Base-by-base conservation (phyloP, 2,888 invertebrate genomes). In the Sepioteuthis lessoniana region DNA sequence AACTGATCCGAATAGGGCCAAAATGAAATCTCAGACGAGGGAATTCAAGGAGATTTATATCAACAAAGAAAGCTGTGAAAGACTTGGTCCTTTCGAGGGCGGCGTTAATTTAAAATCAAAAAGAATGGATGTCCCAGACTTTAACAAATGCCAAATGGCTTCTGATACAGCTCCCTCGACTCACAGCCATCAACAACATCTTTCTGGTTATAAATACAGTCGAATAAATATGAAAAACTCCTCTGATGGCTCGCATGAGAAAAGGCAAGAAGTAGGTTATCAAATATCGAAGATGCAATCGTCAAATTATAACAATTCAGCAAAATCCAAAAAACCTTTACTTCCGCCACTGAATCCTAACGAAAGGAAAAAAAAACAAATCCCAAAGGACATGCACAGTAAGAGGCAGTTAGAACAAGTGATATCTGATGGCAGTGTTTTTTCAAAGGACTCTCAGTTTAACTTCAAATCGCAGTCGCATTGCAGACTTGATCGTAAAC, bases 21-120 rank as follows among this genome's bases (percentile, higher is more conserved):
- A n/a, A 35, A 19, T 8, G n/a, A 92, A 47, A 92, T 47, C 92
- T 21, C 92, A 42, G n/a, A 47, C n/a, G 21, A 46, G 47, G 19
- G 92, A 92, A 42, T 92, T 42, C 46, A 92, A 92, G 21, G 92
- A 92, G 42, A 92, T 92, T 47, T 92, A 92, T 92, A 92, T 46
- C 31, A 92, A 92, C 31, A 42, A 47, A 92, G 92, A 92, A 47
- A 92, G 92, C 42, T 92, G 46, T 47, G 46, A 92, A n/a, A 46
- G 92, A 46, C 31, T n/a, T 47, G n/a, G 46, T 47, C 92, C 38
- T 5, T 47, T 47, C 28, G 92, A 92, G 31, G 46, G 35, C 1
- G 76, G 21, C 0, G 31, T 19, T 46, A 19, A 47, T 92, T 46
- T 21, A 42, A 92, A 92, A 47, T 92, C 92, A 92, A 92, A 46